These are phyloP conservation scores for Iphiclides podalirius DNA, from an alignment of 2,888 invertebrate genomes.

Conservation along the genomic window DNA sequence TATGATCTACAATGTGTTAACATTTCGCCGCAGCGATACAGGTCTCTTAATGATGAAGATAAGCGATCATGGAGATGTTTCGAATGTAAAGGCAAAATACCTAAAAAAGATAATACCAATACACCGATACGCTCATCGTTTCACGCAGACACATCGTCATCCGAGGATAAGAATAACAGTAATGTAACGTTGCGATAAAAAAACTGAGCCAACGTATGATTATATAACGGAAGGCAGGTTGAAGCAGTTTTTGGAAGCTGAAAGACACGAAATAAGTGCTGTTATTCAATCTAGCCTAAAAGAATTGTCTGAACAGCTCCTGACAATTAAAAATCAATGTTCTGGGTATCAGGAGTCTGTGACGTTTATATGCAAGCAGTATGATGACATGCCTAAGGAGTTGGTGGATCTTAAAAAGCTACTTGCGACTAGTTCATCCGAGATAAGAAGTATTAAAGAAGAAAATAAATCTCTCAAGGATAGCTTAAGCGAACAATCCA, in stretches of 20 bases:
- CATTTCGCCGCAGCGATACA: too few relatives aligned
- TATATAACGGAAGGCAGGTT: background rate
- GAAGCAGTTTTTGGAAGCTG: background rate
- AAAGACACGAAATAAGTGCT: background rate
- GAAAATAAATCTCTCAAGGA: background rate
- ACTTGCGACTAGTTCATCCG: background rate
- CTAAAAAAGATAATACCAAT: too few relatives aligned
- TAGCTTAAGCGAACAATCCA: background rate
- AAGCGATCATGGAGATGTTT: too few relatives aligned
- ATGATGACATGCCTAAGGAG: background rate
- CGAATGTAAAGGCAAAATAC: too few relatives aligned
- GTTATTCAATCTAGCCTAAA: background rate
- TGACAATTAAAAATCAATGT: background rate
- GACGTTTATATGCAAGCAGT: background rate
- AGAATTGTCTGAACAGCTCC: background rate
- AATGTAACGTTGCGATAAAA: background rate
- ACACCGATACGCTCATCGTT: too few relatives aligned
- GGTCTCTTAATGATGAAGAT: background rate
- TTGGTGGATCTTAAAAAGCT: background rate
- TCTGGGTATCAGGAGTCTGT: background rate
- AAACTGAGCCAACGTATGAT: background rate
- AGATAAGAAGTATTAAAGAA: constrained; percentile 1
- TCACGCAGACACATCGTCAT: too few relatives aligned
- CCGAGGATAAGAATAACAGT: background rate
- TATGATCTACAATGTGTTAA: background rate